Evolutionary conservation across 2,888 invertebrate species (phyloP).

Genomic region (Platerodrilus igneus): DNA sequence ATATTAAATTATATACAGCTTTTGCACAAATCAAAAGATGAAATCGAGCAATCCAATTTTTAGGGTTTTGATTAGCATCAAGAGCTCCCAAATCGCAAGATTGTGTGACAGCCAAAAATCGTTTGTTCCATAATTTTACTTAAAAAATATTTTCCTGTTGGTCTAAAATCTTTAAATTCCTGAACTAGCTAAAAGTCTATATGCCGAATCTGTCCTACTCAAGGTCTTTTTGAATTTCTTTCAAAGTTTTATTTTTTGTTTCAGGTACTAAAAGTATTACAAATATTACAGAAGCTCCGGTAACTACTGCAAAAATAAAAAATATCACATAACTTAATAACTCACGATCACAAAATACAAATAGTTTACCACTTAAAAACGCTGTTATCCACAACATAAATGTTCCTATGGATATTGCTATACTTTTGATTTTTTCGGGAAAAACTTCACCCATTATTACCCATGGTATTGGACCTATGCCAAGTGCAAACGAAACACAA

Average conservation of each 20-base stretch:
- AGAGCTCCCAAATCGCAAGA: too few relatives aligned
- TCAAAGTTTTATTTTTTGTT: conserved; percentile 31
- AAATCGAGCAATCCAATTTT: too few relatives aligned
- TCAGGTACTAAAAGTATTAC: conserved; percentile 60
- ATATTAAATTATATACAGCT: too few relatives aligned
- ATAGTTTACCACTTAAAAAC: conserved; percentile 69
- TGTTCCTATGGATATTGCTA: conserved; percentile 69
- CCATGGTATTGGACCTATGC: conserved; percentile 81
- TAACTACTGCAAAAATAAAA: conserved; percentile 65
- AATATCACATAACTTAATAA: conserved; percentile 61
- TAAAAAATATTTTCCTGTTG: too few relatives aligned
- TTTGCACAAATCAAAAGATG: too few relatives aligned
- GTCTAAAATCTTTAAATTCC: too few relatives aligned
- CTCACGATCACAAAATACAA: conserved; percentile 50
- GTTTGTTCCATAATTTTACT: too few relatives aligned
- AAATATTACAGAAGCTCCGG: conserved; percentile 59
- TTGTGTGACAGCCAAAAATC: too few relatives aligned
- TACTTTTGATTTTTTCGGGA: conserved; percentile 67
- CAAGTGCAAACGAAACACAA: conserved; percentile 71
- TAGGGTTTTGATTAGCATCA: too few relatives aligned
- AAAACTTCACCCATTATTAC: conserved; percentile 73
- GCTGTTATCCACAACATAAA: conserved; percentile 72
- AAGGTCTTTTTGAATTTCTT: conserved; percentile 30
- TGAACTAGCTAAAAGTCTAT: too few relatives aligned
- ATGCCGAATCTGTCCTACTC: too few relatives aligned